A percentile compares a stretch with the other conserved stretches of the same genome.
Conservation (phyloP, 2,888 invertebrate species). For the Ennomos fuscantarius region DNA sequence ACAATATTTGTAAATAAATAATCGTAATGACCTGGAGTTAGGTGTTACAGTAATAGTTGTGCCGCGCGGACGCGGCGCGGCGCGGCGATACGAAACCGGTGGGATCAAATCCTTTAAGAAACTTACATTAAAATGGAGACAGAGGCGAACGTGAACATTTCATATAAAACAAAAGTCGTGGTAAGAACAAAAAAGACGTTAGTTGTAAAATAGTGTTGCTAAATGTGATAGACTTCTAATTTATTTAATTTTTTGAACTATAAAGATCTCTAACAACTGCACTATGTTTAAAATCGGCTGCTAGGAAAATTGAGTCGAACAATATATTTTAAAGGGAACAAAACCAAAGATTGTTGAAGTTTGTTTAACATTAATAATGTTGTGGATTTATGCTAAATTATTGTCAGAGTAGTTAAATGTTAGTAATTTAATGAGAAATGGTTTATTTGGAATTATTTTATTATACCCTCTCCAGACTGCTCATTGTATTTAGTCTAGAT, state of each 20-base stretch:
- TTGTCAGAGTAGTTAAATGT: conserved; percentile 78
- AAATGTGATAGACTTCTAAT: conserved; percentile 84
- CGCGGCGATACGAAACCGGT: conserved; percentile 81
- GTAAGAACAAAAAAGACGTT: conserved; percentile 79
- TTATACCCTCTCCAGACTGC: conserved; percentile 82
- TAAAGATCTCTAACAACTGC: conserved; percentile 75
- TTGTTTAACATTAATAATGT: conserved; percentile 84
- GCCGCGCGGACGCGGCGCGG: conserved; percentile 57
- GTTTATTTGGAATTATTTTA: conserved; percentile 73
- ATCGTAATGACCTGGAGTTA: conserved; percentile 80
- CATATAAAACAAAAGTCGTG: conserved; percentile 76
- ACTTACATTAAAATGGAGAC: conserved; percentile 79
- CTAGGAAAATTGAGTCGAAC: conserved; percentile 69
- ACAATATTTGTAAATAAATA: conserved; percentile 86
- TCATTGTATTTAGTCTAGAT: conserved; percentile 80
- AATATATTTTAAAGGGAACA: conserved; percentile 87
- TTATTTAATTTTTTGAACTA: conserved; percentile 76
- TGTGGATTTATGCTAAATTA: conserved; percentile 83
- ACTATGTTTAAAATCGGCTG: conserved; percentile 73
- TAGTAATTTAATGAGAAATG: conserved; percentile 70
- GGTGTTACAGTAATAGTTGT: conserved; percentile 74
- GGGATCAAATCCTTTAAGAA: conserved; percentile 86
- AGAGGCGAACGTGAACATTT: conserved; percentile 70
- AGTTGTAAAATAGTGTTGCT: conserved; percentile 82
- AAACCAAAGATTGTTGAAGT: conserved; percentile 92